A percentile compares a stretch with the other conserved stretches of the same genome.
phyloP scores from a whole-genome alignment of 1,140 invertebrate species.

The Zaprionus lachaisei region DNA sequence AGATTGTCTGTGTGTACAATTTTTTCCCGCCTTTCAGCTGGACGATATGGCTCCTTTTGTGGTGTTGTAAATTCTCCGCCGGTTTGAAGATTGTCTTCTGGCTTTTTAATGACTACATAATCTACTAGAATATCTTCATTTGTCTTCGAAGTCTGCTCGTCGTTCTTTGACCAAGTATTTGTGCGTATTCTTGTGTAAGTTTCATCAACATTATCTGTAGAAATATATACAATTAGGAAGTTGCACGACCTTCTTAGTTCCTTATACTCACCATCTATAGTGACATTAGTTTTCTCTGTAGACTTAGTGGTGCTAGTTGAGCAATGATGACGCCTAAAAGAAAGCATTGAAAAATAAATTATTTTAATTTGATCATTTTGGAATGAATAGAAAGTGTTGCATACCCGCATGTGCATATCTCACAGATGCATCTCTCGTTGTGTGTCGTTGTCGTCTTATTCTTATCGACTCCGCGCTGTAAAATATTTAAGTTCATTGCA shows the following conservation, averaged over 20 bases:
- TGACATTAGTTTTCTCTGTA: constrained; percentile 62
- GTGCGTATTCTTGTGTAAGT: constrained; percentile 89
- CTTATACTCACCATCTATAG: constrained; percentile 58
- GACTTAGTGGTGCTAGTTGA: constrained; percentile 65
- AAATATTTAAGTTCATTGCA: not conserved
- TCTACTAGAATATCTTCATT: constrained; percentile 72
- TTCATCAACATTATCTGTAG: constrained; percentile 84
- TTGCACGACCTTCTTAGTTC: no score
- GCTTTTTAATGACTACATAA: constrained; percentile 85
- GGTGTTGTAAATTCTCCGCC: constrained; percentile 85
- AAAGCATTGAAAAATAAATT: not conserved
- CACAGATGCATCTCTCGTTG: constrained; percentile 94
- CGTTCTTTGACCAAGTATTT: constrained; percentile 92
- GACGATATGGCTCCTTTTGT: constrained; percentile 84
- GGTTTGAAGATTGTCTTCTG: constrained; percentile 88
- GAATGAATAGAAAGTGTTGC: constrained; percentile 75
- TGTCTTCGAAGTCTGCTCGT: constrained; percentile 87
- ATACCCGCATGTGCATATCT: constrained; percentile 96
- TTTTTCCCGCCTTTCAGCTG: constrained; percentile 64
- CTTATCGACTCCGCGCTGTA: constrained; percentile 77
- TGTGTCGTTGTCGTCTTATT: constrained; percentile 84
- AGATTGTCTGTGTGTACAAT: constrained; percentile 86
- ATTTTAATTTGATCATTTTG: not conserved
- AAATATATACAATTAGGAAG: constrained; percentile 1
- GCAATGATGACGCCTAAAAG: constrained; percentile 75